A percentile compares a stretch with the other conserved stretches of the same genome.
Conservation (phyloP, 2,113 vertebrate species). For the Apeltes quadracus region DNA sequence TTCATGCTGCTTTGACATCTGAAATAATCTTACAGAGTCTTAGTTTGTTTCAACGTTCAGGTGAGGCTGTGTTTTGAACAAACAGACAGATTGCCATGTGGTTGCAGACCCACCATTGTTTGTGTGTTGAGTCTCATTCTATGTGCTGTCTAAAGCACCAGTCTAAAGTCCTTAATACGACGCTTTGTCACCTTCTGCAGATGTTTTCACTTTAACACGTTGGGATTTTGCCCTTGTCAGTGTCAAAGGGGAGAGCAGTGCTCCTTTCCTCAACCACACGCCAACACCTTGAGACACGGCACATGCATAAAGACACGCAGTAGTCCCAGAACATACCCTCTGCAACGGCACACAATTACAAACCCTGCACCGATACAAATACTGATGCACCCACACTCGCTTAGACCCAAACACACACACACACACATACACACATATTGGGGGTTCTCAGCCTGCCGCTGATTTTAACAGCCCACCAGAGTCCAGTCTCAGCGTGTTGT, state of each 20-base stretch:
- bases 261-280: conserved; percentile 53
- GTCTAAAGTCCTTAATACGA: conserved; percentile 53
- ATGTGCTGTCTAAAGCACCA: conserved; percentile 36
- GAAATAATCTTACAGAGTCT: conserved; percentile 3
- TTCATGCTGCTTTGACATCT: conserved; percentile 31
- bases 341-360: conserved; percentile 33
- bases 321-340: conserved; percentile 28
- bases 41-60: not conserved
- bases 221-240: conserved; percentile 53
- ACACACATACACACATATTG: conserved; percentile 38
- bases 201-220: conserved; percentile 51
- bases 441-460: conserved; percentile 73
- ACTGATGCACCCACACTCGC: conserved; percentile 23
- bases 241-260: conserved; percentile 42
- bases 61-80: not conserved
- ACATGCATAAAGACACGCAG: conserved; percentile 35
- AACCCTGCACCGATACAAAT: conserved; percentile 44
- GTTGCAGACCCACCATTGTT: conserved; percentile 37
- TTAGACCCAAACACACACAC: conserved; percentile 22
- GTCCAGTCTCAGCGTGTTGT: conserved; percentile 68
- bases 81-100: conserved; percentile 32
- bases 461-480: conserved; percentile 76
- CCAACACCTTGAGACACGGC: conserved; percentile 18
- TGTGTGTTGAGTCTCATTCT: conserved; percentile 32
- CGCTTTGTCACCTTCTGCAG: conserved; percentile 71